Evolutionary conservation across 2,888 invertebrate species (phyloP).

Genomic region (Allolobophora icterica): DNA sequence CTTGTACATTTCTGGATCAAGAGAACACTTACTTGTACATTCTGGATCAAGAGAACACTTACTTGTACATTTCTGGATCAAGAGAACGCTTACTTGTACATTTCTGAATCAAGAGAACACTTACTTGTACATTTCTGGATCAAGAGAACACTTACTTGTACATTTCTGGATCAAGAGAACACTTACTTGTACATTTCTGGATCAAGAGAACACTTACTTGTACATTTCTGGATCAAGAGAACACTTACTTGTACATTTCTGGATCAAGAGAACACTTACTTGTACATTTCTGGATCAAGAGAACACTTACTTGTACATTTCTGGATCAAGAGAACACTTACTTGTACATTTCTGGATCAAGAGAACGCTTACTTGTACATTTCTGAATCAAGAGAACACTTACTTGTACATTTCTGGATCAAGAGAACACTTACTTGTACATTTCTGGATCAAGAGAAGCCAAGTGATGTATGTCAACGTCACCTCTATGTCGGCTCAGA

Average conservation of each 20-base stretch:
- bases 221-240: constrained; percentile 91
- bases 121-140: too few relatives aligned
- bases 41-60: constrained; percentile 83
- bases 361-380: constrained; percentile 68
- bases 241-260: too few relatives aligned
- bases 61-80: too few relatives aligned
- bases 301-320: constrained; percentile 68
- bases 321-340: too few relatives aligned
- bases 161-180: constrained; percentile 87
- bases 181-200: too few relatives aligned
- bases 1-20: too few relatives aligned
- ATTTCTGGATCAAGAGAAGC: constrained; percentile 90
- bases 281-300: constrained; percentile 88
- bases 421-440: constrained; percentile 76
- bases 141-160: constrained; percentile 74
- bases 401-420: constrained; percentile 75
- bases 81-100: constrained; percentile 76
- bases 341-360: constrained; percentile 88
- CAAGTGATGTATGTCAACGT: constrained; percentile 86
- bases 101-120: constrained; percentile 84
- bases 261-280: too few relatives aligned
- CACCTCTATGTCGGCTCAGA: constrained; percentile 70
- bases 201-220: constrained; percentile 67
- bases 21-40: constrained; percentile 75
- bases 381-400: too few relatives aligned